Evolutionary conservation across 1,140 invertebrate species (phyloP).

Genomic region (Caenorhabditis inopinata): DNA sequence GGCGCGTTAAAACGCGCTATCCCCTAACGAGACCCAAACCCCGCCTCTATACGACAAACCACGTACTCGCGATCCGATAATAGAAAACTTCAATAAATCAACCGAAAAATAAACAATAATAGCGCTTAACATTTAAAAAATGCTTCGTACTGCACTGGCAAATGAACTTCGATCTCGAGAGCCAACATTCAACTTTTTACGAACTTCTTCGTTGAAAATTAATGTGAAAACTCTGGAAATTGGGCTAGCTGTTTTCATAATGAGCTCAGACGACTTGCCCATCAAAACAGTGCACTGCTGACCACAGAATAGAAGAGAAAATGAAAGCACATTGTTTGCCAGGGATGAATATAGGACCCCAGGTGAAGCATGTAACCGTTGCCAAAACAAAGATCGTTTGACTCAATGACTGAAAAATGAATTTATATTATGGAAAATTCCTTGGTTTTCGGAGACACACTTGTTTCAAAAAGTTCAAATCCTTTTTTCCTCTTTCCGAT

Average conservation of each 20-base stretch:
- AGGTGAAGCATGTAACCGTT: neutral
- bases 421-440: neutral
- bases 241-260: no score
- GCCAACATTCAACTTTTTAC: neutral
- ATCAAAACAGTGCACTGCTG: neutral
- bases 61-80: no score
- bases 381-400: neutral
- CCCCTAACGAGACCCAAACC: no score
- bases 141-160: neutral
- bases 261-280: neutral
- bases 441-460: neutral
- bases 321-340: neutral
- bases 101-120: neutral
- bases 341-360: neutral
- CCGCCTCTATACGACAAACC: no score
- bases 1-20: no score
- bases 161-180: neutral
- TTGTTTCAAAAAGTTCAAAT: constrained; percentile 1
- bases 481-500: neutral
- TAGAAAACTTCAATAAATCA: no score
- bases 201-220: neutral
- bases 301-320: constrained; percentile 14
- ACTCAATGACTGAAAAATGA: neutral
- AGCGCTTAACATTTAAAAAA: neutral
- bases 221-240: constrained; percentile 4